Conservation (phyloP, 2,888 invertebrate species). For the Drosophila diplacantha region DNA sequence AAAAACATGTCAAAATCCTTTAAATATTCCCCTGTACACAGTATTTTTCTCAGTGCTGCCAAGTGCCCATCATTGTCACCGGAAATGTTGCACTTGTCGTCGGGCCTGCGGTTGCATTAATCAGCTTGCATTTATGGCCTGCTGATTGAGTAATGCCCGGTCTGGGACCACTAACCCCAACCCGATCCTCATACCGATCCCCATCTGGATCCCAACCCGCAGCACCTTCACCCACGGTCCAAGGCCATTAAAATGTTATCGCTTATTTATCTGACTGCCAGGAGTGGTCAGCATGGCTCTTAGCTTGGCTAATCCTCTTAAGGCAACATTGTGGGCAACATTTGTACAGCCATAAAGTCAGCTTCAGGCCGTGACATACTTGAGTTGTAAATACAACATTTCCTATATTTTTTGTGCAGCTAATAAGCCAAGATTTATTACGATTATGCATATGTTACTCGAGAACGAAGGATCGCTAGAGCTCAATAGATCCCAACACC, state of each 20-base stretch:
- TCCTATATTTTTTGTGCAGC: neutral
- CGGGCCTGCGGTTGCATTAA: conserved; percentile 51
- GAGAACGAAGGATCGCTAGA: too few relatives aligned
- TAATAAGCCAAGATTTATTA: neutral
- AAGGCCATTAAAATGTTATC: conserved; percentile 66
- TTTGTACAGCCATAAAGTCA: neutral
- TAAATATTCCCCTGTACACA: too few relatives aligned
- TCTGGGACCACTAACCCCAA: neutral
- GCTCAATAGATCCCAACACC: neutral
- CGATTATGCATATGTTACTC: neutral
- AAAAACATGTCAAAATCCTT: too few relatives aligned
- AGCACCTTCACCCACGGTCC: conserved; percentile 23
- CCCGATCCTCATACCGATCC: neutral
- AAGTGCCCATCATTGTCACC: conserved; percentile 41
- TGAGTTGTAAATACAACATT: neutral
- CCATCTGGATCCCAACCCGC: neutral
- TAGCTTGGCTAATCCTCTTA: conserved; percentile 23
- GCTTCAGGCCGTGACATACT: neutral
- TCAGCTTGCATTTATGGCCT: conserved; percentile 51
- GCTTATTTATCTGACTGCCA: conserved; percentile 56
- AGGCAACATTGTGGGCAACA: conserved; percentile 55
- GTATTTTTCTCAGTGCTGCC: neutral
- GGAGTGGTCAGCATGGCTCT: conserved; percentile 13
- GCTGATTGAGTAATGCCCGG: conserved; percentile 64
- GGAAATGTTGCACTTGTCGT: conserved; percentile 62